A percentile compares a stretch with the other conserved stretches of the same genome.
phyloP scores from a whole-genome alignment of 2,113 vertebrate species.

The Actenoides hombroni region DNA sequence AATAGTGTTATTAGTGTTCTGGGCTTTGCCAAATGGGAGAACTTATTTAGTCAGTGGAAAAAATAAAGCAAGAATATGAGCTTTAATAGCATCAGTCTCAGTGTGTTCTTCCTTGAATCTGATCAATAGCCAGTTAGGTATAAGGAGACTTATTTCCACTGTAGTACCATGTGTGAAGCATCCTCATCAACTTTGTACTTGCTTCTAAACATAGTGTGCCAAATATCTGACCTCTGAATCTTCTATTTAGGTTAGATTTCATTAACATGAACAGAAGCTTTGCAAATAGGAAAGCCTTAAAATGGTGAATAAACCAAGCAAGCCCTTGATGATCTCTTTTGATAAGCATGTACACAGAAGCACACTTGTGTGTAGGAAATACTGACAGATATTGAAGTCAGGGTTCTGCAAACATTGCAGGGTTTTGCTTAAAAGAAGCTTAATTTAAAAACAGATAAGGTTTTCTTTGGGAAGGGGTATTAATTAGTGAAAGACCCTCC shows the following conservation, averaged over 20 bases:
- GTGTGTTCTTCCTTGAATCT: slow-evolving; percentile 9
- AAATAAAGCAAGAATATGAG: slow-evolving; percentile 30
- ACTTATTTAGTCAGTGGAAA: slow-evolving; percentile 11
- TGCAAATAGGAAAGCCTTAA: slow-evolving; percentile 47
- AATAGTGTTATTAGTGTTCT: slow-evolving; percentile 31
- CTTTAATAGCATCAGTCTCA: slow-evolving; percentile 23
- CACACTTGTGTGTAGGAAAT: slow-evolving; percentile 21
- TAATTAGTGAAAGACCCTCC: slow-evolving; percentile 56
- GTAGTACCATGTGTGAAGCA: slow-evolving; percentile 47
- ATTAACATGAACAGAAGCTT: slow-evolving; percentile 68
- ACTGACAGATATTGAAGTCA: slow-evolving; percentile 2
- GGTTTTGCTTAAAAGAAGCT: slow-evolving; percentile 10
- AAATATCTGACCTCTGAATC: slow-evolving; percentile 71
- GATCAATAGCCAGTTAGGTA: slow-evolving; percentile 31
- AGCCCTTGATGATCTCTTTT: slow-evolving; percentile 52
- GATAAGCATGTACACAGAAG: slow-evolving; percentile 22
- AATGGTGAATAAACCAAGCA: slow-evolving; percentile 52
- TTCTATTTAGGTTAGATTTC: slow-evolving; percentile 61
- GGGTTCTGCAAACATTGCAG: not conserved
- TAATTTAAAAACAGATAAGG: slow-evolving; percentile 7
- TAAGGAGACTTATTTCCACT: slow-evolving; percentile 54
- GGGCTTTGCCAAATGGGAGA: not conserved
- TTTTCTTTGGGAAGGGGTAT: slow-evolving; percentile 26
- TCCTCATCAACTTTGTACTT: slow-evolving; percentile 67
- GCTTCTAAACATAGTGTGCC: slow-evolving; percentile 64